phyloP scores from a whole-genome alignment of 2,113 vertebrate genomes.

The Microtus oregoni region DNA sequence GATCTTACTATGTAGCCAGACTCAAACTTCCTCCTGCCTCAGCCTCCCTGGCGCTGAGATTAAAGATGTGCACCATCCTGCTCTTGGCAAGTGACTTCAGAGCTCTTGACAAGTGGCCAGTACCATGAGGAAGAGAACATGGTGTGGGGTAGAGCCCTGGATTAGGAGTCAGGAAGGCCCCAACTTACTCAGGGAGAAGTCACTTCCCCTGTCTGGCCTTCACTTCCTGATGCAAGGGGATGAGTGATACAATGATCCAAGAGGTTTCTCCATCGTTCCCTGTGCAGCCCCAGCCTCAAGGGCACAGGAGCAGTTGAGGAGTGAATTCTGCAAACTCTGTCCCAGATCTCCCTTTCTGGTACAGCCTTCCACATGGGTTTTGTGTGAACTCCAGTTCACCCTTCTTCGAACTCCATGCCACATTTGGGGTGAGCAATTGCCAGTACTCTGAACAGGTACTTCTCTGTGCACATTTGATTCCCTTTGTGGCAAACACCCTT shows the following conservation, averaged over 20 bases:
- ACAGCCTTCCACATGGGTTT: not conserved
- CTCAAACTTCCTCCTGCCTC: not conserved
- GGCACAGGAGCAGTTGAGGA: not conserved
- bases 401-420: not conserved
- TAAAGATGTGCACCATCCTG: too few relatives aligned
- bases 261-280: not conserved
- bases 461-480: not conserved
- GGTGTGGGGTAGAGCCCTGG: not conserved
- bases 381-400: not conserved
- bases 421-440: not conserved
- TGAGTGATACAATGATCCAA: not conserved
- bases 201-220: slow-evolving; percentile 52
- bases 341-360: too few relatives aligned
- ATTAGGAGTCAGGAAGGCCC: slow-evolving; percentile 51
- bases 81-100: not conserved
- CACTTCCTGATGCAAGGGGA: slow-evolving; percentile 38
- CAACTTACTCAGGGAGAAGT: slow-evolving; percentile 50
- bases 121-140: not conserved
- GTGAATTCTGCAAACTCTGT: not conserved
- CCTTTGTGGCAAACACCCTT: slow-evolving; percentile 23
- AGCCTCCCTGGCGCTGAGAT: not conserved
- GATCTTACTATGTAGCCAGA: not conserved
- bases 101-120: not conserved
- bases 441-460: not conserved
- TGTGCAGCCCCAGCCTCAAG: not conserved